Percentiles rank a stretch among this genome's conserved stretches.
Evolutionary conservation across 2,888 invertebrate genomes (phyloP).

Genomic region (Hecatera dysodea): DNA sequence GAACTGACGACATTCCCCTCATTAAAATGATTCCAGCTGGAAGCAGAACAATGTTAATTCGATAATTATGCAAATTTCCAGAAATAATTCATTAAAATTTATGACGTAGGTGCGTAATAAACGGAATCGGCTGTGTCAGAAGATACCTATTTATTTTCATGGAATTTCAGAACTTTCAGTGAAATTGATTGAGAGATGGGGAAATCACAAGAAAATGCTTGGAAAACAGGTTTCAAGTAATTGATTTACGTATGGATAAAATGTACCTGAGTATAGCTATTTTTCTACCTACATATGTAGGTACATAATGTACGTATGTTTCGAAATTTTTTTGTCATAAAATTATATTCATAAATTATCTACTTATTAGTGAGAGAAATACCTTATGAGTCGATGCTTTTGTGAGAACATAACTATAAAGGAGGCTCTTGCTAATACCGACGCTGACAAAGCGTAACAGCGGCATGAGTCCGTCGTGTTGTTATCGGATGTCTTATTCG

Average conservation of each 20-base stretch:
- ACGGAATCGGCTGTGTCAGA: conserved; percentile 29
- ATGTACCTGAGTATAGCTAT: too few relatives aligned
- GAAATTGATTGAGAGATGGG: conserved; percentile 1
- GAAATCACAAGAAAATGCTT: not conserved
- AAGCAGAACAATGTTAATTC: conserved; percentile 80
- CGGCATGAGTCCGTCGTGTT: not conserved
- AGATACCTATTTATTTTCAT: conserved; percentile 30
- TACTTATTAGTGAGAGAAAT: too few relatives aligned
- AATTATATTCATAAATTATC: too few relatives aligned
- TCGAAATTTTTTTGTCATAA: too few relatives aligned
- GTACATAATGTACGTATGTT: too few relatives aligned
- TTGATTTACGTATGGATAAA: not conserved
- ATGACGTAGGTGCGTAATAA: conserved; percentile 64
- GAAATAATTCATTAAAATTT: conserved; percentile 77
- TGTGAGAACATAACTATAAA: not conserved
- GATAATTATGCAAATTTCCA: conserved; percentile 79
- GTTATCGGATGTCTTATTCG: not conserved
- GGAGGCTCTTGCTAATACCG: not conserved
- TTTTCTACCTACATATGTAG: too few relatives aligned
- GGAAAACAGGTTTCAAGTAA: not conserved
- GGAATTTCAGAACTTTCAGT: conserved; percentile 2
- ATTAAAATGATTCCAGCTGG: conserved; percentile 78
- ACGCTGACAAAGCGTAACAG: too few relatives aligned
- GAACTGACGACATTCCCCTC: conserved; percentile 73
- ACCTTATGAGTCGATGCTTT: not conserved